Conservation (phyloP, 2,113 vertebrate genomes). For the Syngnathus scovelli region DNA sequence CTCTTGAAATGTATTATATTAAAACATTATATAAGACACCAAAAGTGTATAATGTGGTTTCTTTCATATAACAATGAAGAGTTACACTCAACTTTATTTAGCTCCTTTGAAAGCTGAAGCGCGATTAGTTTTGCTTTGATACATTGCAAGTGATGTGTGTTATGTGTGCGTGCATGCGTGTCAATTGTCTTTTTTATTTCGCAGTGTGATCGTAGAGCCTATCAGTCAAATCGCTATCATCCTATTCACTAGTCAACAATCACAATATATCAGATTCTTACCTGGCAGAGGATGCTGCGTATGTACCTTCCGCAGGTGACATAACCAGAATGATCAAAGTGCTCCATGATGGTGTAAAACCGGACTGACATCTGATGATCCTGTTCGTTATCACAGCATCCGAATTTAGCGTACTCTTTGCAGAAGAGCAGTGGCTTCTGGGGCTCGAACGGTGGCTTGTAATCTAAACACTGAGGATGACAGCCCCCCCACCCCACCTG, state of each 20-base stretch:
- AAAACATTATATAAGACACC: neutral
- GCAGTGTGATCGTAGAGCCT: neutral
- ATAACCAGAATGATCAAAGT: constrained; percentile 71
- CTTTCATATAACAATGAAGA: neutral
- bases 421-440: constrained; percentile 71
- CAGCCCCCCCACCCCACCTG: constrained; percentile 46
- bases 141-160: neutral
- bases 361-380: constrained; percentile 58
- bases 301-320: constrained; percentile 69
- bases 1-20: neutral
- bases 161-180: too few species aligned
- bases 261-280: constrained; percentile 38
- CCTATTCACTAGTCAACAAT: neutral
- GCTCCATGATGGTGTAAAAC: constrained; percentile 69
- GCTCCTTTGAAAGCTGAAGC: neutral
- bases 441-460: constrained; percentile 78
- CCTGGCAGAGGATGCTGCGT: constrained; percentile 76
- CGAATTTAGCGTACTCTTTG: constrained; percentile 73
- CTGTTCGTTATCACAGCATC: constrained; percentile 70
- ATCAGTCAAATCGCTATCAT: neutral
- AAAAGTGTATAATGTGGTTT: neutral
- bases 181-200: too few species aligned
- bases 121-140: neutral
- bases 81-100: neutral
- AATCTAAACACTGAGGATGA: constrained; percentile 77